phyloP scores from a whole-genome alignment of 1,140 invertebrate species.

The Drosophila nebulosa region DNA sequence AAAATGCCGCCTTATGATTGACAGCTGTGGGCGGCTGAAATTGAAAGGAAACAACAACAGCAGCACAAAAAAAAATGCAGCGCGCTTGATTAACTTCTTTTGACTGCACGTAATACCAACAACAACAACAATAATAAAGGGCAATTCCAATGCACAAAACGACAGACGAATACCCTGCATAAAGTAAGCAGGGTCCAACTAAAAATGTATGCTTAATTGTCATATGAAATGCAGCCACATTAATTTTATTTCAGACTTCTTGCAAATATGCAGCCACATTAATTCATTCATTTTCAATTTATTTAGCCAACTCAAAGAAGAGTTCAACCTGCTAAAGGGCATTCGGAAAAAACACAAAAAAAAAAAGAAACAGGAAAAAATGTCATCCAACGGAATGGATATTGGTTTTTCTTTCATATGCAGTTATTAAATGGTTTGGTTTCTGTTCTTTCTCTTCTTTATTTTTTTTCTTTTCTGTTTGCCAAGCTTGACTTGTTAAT shows the following conservation, averaged over 20 bases:
- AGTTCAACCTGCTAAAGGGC: too few species aligned
- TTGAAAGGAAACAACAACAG: constrained; percentile 32
- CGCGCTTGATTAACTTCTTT: constrained; percentile 45
- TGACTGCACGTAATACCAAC: background rate
- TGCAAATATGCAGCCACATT: background rate
- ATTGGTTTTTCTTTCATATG: constrained; percentile 56
- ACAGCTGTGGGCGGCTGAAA: constrained; percentile 47
- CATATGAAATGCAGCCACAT: too few species aligned
- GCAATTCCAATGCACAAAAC: background rate
- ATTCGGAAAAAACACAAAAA: background rate
- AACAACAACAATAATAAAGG: background rate
- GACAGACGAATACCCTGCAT: background rate
- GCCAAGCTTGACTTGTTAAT: constrained; percentile 52
- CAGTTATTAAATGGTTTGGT: constrained; percentile 36
- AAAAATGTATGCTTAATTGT: background rate
- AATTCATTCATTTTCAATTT: background rate
- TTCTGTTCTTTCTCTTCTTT: constrained; percentile 12
- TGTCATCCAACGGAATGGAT: constrained; percentile 45
- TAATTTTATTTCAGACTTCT: too few species aligned
- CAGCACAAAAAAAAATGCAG: constrained; percentile 22
- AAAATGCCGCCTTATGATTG: constrained; percentile 39
- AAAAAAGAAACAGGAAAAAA: constrained; percentile 19
- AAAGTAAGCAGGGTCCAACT: too few species aligned
- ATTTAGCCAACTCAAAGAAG: too few species aligned
- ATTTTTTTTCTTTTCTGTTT: background rate